phyloP scores from a whole-genome alignment of 2,888 invertebrate species.

The Coelogynopora nodosa region DNA sequence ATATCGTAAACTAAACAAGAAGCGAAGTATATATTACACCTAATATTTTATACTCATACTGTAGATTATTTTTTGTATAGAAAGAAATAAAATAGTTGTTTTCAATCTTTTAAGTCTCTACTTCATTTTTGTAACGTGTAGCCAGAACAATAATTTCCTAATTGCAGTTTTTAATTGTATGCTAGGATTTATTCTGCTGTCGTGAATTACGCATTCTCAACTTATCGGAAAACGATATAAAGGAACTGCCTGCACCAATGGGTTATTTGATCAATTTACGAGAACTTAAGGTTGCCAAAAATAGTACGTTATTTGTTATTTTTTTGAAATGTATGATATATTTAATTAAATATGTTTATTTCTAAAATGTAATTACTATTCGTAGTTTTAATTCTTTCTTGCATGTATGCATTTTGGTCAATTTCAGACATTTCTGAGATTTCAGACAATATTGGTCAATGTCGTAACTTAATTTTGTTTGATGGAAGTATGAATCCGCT shows the following conservation, averaged over 20 bases:
- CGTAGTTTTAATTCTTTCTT: too few relatives aligned
- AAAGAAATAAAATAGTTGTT: too few relatives aligned
- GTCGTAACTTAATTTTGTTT: constrained; percentile 75
- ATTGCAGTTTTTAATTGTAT: background rate
- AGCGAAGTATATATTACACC: too few relatives aligned
- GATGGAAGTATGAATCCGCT: constrained; percentile 86
- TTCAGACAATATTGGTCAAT: constrained; percentile 81
- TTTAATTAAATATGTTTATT: too few relatives aligned
- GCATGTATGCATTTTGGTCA: background rate
- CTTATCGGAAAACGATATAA: background rate
- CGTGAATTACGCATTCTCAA: background rate
- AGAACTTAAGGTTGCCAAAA: background rate
- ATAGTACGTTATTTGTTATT: too few relatives aligned
- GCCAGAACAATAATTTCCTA: background rate
- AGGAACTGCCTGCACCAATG: background rate
- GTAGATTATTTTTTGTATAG: too few relatives aligned
- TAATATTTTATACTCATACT: too few relatives aligned
- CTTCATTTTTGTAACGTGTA: background rate
- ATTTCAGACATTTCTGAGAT: constrained; percentile 71
- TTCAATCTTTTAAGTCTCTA: background rate
- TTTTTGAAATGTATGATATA: too few relatives aligned
- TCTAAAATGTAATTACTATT: too few relatives aligned
- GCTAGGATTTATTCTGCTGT: background rate
- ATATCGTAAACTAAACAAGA: too few relatives aligned
- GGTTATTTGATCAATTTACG: background rate